phyloP scores from a whole-genome alignment of 2,888 invertebrate genomes.

The Bruchidius siliquastri region DNA sequence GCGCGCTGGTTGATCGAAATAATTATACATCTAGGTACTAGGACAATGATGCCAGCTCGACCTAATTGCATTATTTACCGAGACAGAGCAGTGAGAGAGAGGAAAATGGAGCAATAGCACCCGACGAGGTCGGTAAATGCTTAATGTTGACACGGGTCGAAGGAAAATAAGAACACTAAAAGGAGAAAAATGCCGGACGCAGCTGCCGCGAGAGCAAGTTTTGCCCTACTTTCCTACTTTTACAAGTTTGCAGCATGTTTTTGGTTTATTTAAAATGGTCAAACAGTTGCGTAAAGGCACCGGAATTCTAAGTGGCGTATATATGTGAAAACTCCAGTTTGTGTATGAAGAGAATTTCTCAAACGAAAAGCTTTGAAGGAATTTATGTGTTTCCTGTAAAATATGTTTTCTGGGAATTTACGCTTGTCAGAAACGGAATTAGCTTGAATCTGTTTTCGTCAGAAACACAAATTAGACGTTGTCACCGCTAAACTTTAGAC shows the following conservation, averaged over 20 bases:
- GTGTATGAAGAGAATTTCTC: not conserved
- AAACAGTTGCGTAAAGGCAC: not conserved
- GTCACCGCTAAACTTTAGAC: too few relatives aligned
- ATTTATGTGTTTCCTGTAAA: not conserved
- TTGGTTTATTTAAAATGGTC: not conserved
- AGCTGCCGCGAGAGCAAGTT: not conserved
- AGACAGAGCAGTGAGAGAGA: not conserved
- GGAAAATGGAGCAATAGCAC: not conserved
- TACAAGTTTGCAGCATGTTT: not conserved
- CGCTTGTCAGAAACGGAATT: too few relatives aligned
- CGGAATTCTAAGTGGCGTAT: not conserved
- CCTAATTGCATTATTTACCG: not conserved
- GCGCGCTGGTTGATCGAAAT: too few relatives aligned
- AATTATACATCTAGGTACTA: too few relatives aligned
- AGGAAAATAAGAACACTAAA: not conserved
- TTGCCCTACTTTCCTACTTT: not conserved
- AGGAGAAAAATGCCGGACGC: not conserved
- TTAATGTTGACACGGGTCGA: not conserved
- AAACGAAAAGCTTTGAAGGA: not conserved
- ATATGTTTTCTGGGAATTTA: not conserved
- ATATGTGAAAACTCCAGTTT: not conserved
- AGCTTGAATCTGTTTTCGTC: too few relatives aligned
- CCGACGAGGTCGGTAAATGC: not conserved
- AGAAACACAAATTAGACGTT: too few relatives aligned
- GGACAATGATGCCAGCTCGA: not conserved